A percentile compares a stretch with the other conserved stretches of the same genome.
Evolutionary conservation across 2,888 invertebrate genomes (phyloP).

Genomic region (Macrosoma leucophasiata): DNA sequence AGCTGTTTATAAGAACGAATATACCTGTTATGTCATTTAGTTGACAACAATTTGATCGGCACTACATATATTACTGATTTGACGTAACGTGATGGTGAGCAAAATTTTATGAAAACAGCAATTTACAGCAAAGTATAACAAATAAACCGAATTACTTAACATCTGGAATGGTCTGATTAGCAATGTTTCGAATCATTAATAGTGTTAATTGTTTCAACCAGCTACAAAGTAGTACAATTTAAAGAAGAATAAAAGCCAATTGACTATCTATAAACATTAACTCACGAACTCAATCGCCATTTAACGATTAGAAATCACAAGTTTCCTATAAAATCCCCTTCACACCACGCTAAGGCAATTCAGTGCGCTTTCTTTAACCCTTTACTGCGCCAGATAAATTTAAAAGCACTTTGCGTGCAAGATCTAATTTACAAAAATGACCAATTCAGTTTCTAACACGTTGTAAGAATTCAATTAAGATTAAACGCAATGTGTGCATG

Average conservation of each 20-base stretch:
- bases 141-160: too few relatives aligned
- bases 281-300: too few relatives aligned
- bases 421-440: slow-evolving; percentile 64
- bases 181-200: too few relatives aligned
- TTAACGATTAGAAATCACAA: slow-evolving; percentile 14
- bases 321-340: slow-evolving; percentile 7
- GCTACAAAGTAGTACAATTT: too few relatives aligned
- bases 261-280: too few relatives aligned
- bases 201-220: too few relatives aligned
- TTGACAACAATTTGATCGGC: slow-evolving; percentile 1
- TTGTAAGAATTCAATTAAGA: slow-evolving; percentile 69
- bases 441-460: slow-evolving; percentile 59
- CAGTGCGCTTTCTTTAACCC: slow-evolving; percentile 30
- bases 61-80: not conserved
- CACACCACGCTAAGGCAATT: slow-evolving; percentile 21
- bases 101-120: too few relatives aligned
- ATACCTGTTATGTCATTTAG: not conserved
- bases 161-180: too few relatives aligned
- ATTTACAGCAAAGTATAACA: too few relatives aligned
- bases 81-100: too few relatives aligned
- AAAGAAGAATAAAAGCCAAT: too few relatives aligned
- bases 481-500: slow-evolving; percentile 53
- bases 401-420: slow-evolving; percentile 50
- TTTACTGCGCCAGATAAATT: slow-evolving; percentile 36
- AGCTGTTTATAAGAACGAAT: too few relatives aligned